Conservation (phyloP, 2,797 vertebrate species). For the Eupleurogrammus muticus region DNA sequence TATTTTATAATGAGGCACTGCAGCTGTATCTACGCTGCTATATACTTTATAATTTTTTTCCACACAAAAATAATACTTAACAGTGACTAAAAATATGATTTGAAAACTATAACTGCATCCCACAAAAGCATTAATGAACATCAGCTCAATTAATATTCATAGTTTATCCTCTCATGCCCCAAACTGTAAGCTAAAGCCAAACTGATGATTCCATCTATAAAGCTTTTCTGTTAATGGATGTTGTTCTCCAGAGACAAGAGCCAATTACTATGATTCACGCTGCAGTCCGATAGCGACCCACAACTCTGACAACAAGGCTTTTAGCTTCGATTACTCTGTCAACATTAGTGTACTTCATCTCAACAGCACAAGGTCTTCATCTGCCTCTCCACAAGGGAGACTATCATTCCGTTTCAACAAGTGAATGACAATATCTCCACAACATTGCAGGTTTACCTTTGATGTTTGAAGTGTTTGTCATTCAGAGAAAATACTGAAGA, state of each 20-base stretch:
- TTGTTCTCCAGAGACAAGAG: conserved; percentile 65
- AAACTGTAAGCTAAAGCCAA: conserved; percentile 29
- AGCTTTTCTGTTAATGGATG: conserved; percentile 48
- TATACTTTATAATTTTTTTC: background rate
- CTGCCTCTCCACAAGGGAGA: background rate
- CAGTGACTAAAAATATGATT: conserved; percentile 1
- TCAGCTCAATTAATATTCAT: background rate
- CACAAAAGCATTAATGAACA: background rate
- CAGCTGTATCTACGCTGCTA: background rate
- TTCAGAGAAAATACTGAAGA: background rate
- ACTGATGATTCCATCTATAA: conserved; percentile 19
- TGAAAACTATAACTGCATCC: conserved; percentile 6
- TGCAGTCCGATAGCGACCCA: conserved; percentile 30
- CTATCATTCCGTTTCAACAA: background rate
- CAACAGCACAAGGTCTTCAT: conserved; percentile 9
- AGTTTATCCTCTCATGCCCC: conserved; percentile 2
- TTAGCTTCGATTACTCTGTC: conserved; percentile 57
- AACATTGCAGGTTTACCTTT: background rate
- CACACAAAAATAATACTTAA: background rate
- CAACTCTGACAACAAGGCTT: conserved; percentile 40
- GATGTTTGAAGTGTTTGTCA: background rate
- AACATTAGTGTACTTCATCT: conserved; percentile 40
- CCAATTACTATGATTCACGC: conserved; percentile 68
- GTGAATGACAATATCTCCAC: background rate
- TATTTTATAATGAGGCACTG: background rate